Evolutionary conservation across 23 tunicate genomes (phyloP).

Genomic region (Ciona savignyi): DNA sequence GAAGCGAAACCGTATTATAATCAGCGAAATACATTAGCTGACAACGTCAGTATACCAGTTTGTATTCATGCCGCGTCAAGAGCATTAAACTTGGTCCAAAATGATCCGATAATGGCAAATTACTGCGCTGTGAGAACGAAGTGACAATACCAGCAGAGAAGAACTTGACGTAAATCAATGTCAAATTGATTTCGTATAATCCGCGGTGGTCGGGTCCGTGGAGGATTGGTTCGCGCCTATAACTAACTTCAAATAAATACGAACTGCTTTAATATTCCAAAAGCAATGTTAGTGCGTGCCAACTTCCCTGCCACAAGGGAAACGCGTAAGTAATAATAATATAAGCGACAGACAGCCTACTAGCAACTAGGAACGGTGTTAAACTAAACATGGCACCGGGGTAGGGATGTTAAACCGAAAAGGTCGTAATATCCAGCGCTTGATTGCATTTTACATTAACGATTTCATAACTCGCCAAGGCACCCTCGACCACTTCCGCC

Average conservation of each 20-base stretch:
- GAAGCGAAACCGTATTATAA: background rate
- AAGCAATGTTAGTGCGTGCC: background rate
- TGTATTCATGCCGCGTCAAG: background rate
- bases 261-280: background rate
- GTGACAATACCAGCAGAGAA: background rate
- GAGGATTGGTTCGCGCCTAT: background rate
- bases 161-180: background rate
- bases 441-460: too few species aligned
- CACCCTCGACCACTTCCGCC: too few species aligned
- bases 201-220: background rate
- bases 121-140: background rate
- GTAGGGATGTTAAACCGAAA: too few species aligned
- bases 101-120: background rate
- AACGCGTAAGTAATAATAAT: background rate
- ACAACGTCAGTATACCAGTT: background rate
- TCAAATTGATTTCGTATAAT: background rate
- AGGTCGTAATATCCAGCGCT: too few species aligned
- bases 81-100: background rate
- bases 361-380: too few species aligned
- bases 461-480: too few species aligned
- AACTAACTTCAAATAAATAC: background rate
- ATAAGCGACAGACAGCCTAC: background rate
- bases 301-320: background rate
- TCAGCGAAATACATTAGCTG: background rate
- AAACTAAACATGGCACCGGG: too few species aligned